Base-by-base conservation (phyloP, 1,140 invertebrate genomes). In the Diuraphis noxia region DNA sequence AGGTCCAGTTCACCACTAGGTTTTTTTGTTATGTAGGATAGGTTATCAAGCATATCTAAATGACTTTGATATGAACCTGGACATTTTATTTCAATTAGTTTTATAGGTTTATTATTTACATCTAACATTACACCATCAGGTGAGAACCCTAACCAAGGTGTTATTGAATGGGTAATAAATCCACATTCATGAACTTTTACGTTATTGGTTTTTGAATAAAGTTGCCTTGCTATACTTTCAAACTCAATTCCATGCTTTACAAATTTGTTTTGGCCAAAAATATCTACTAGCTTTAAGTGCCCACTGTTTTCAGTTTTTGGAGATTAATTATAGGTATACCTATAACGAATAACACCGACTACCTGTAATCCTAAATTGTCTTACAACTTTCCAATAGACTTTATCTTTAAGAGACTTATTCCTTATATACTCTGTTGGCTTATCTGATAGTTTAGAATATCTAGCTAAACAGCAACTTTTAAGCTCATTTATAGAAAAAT, bases 81-180 rank as follows among this genome's bases (percentile, higher is more conserved):
- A 43, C 81, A 84, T 84, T 84, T 84, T 30, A 41, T 41, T 84
- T 84, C 81, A 41, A 84, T 84, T n/a, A 84, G 8, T 30, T 41
- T 43, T 30, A 41, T 84, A 17, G 81, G 81, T 43, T 40, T 41
- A 13, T 41, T 40, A 9, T 84, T 43, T 25, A 1, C 40, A 41
- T 82, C 79, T 82, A 82, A 82, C 40, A 84, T 43, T 5, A 84
- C 17, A 84, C 81, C 81, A 84, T 84, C 81, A 25, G 81, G 81
- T 84, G 81, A 84, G 17, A 30, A 84, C 23, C 38, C 41, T 43
- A 84, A 43, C 81, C 40, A 84, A 13, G 81, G 38, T 6, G 1
- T 8, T 41, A 10, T 43, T 25, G 38, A 25, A 25, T n/a, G 25
- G 10, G 41, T 84, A 41, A 84, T 41, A 43, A 40, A 84, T 30